Evolutionary conservation across 2,888 invertebrate genomes (phyloP), one percentile per base, ranked within the genome.

Genomic region (Lepidocyrtinus sp.): DNA sequence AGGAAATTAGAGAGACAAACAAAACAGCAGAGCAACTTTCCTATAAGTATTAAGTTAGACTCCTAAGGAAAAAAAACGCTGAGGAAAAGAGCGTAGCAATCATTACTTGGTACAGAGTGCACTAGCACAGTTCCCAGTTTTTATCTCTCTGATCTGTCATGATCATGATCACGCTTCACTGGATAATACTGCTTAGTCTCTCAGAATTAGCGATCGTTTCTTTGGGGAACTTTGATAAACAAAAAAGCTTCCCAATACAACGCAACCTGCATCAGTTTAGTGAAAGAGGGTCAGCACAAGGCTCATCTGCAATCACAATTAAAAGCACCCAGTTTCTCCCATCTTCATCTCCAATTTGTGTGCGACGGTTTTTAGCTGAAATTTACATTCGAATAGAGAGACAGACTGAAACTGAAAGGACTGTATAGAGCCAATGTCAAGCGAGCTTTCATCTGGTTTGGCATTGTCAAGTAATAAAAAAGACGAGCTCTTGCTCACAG

Each of bases 161-260:
- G 55, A 55, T 55, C 55, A 55, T 17, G 55, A 55, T 55, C 55
- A 55, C 55, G 55, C 55, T 55, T 55, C 55, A 55, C 55, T 55
- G 55, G 55, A 55, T 55, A 55, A 55, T 55, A n/a, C 55, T 55
- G 9, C 55, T 36, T 55, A 55, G 55, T 55, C 55, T n/a, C n/a
- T n/a, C 2, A n/a, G 55, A 55, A 55, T 55, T 55, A 55, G 55
- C n/a, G 55, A 55, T 55, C n/a, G 55, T 55, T 55, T 55, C 55
- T 55, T 55, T 55, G 55, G 55, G 55, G 55, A n/a, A 55, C n/a
- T 55, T 17, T 55, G 55, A 55, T 55, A 7, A 55, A 55, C n/a
- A n/a, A n/a, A 15, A 55, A 55, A 15, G 17, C 55, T n/a, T 55
- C n/a, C n/a, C 55, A 7, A n/a, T 9, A n/a, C n/a, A n/a, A n/a